Base-by-base conservation (phyloP, 2,888 invertebrate species). In the Lepidonotus clava region DNA sequence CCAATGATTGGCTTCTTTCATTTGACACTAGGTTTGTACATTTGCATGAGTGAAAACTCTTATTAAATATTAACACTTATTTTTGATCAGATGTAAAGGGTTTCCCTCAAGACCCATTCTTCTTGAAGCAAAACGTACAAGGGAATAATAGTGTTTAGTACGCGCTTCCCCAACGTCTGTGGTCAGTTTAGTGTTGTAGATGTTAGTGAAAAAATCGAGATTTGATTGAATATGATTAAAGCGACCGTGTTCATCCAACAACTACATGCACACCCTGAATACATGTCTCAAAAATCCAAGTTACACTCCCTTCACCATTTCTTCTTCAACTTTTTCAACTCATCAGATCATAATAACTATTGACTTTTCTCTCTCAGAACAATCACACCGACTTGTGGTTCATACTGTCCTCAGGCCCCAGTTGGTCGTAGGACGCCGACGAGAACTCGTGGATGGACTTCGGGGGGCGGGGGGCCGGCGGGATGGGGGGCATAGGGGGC, bases 371-470 rank as follows among this genome's bases (percentile, higher is more conserved):
- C 53, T 8, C 21, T 2, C 18, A 24, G 53, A 53, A 53, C n/a
- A 53, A 11, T 85, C 67, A 85, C 8, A 71, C 67, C 11, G 85
- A 85, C 40, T 85, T 85, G 40, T 67, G 66, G 34, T 67, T 85
- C 1, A 36, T 18, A 0, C 18, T 67, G 11, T 61, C 85, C 41
- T 41, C 66, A 67, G 1, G 28, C 6, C 61, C 85, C 28, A 85
- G 46, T 8, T 85, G 85, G 85, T 85, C 85, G 28, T 85, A 85
- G 4, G 41, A n/a, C 38, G 41, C n/a, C n/a, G 85, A 71, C 24
- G 66, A 56, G 41, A 40, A 85, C 14, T 85, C 67, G 34, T 67
- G 67, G 18, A 61, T 67, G 14, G 85, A 85, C 41, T 41, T 34
- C 8, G 46, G 8, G 1, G 36, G 5, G 38, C 34, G 36, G 14